These are phyloP conservation scores for Chaetura pelagica DNA, from an alignment of 2,113 vertebrate genomes.

Conservation along the genomic window DNA sequence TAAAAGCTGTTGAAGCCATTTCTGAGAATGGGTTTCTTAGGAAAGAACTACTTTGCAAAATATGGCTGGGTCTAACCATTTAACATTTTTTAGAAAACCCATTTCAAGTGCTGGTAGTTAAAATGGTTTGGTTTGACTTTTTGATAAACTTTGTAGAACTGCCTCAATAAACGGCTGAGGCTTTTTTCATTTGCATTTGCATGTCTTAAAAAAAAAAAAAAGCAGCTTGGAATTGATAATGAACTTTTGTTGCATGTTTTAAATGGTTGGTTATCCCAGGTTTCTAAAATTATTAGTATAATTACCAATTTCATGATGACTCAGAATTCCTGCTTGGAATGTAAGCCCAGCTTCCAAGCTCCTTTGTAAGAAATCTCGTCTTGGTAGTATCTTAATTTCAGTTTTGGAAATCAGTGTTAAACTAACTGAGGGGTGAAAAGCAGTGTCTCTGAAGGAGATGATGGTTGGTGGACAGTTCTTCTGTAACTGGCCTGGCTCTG, in stretches of 20 bases:
- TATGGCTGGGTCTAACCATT: not conserved
- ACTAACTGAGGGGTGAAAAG: not conserved
- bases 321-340: conserved; percentile 28
- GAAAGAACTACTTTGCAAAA: not conserved
- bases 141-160: not conserved
- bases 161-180: not conserved
- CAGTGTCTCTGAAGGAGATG: not conserved
- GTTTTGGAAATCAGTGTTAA: not conserved
- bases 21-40: not conserved
- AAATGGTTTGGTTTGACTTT: not conserved
- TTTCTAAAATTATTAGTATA: conserved; percentile 10
- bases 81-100: not conserved
- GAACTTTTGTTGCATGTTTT: not conserved
- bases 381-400: not conserved
- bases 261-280: not conserved
- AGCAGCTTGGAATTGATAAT: not conserved
- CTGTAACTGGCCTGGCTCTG: fast-evolving
- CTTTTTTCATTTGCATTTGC: not conserved
- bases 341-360: not conserved
- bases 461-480: not conserved
- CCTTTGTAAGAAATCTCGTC: not conserved
- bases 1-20: not conserved
- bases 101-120: not conserved
- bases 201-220: not conserved
- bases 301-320: not conserved